Percentiles rank a stretch among this genome's conserved stretches.
phyloP scores from a whole-genome alignment of 2,888 invertebrate genomes.

The Agrilus cyanescens region DNA sequence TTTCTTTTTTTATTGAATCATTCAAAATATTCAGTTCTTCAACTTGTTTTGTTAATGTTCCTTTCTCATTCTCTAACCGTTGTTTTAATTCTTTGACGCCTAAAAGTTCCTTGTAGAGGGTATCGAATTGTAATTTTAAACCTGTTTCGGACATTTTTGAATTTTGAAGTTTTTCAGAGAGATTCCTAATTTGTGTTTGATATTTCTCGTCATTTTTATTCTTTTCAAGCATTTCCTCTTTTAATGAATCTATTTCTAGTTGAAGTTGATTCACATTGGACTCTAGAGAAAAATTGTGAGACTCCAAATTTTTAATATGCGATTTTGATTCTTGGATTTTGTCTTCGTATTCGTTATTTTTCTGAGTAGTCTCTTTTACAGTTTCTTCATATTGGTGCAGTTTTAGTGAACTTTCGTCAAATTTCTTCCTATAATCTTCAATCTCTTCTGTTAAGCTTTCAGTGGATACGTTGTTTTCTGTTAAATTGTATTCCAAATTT shows the following conservation, averaged over 20 bases:
- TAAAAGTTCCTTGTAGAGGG: constrained; percentile 24
- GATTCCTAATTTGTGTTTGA: constrained; percentile 22
- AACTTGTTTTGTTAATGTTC: constrained; percentile 5
- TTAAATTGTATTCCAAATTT: constrained; percentile 30
- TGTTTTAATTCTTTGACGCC: constrained; percentile 18
- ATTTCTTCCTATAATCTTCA: constrained; percentile 26
- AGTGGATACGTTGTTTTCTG: constrained; percentile 33
- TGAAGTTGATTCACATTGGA: constrained; percentile 21
- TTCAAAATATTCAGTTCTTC: background rate
- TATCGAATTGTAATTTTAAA: constrained; percentile 27
- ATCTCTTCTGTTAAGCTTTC: constrained; percentile 34
- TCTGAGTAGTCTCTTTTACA: constrained; percentile 24
- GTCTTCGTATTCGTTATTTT: constrained; percentile 27
- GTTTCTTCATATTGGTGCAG: constrained; percentile 24
- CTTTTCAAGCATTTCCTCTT: constrained; percentile 24
- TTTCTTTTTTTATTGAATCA: background rate
- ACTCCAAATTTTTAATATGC: constrained; percentile 20
- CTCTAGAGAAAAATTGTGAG: constrained; percentile 19
- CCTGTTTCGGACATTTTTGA: constrained; percentile 32
- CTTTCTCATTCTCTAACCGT: constrained; percentile 17
- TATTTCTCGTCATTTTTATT: constrained; percentile 17
- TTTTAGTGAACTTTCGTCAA: constrained; percentile 12
- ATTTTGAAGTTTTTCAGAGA: constrained; percentile 32
- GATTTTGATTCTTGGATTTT: constrained; percentile 24
- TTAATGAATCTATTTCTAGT: constrained; percentile 23